These are phyloP conservation scores for Andricus quercusramuli DNA, from an alignment of 2,888 invertebrate genomes.

Conservation along the genomic window DNA sequence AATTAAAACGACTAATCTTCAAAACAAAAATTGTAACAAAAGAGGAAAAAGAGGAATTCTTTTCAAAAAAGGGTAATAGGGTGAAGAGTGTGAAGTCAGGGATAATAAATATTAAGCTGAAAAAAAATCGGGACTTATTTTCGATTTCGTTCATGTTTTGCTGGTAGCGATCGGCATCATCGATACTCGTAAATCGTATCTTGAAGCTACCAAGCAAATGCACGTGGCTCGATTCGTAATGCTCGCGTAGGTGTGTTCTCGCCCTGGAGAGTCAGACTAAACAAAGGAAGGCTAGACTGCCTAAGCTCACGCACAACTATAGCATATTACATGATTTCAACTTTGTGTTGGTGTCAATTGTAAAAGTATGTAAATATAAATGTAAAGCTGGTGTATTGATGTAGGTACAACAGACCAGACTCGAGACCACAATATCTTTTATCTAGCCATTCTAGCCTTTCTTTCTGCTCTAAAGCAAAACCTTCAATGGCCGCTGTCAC, in stretches of 20 bases:
- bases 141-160: background rate
- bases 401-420: constrained; percentile 45
- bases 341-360: background rate
- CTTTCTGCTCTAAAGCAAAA: constrained; percentile 46
- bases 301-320: constrained; percentile 18
- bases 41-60: too few relatives aligned
- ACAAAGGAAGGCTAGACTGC: constrained; percentile 50
- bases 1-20: too few relatives aligned
- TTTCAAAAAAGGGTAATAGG: too few relatives aligned
- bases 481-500: constrained; percentile 23
- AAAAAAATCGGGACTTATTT: background rate
- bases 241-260: constrained; percentile 30
- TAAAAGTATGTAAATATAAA: constrained; percentile 5
- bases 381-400: constrained; percentile 17
- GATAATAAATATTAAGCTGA: background rate
- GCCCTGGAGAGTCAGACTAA: constrained; percentile 51
- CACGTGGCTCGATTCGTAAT: constrained; percentile 42
- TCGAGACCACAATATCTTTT: constrained; percentile 54
- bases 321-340: constrained; percentile 1
- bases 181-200: constrained; percentile 29
- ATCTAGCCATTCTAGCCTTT: constrained; percentile 43
- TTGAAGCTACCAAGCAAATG: constrained; percentile 16
- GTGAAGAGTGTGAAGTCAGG: too few relatives aligned
- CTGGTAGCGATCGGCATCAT: constrained; percentile 9
- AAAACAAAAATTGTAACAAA: too few relatives aligned